Evolutionary conservation across 2,797 vertebrate genomes (phyloP), one percentile per base, ranked within the genome.

Genomic region (Borostomias antarcticus): DNA sequence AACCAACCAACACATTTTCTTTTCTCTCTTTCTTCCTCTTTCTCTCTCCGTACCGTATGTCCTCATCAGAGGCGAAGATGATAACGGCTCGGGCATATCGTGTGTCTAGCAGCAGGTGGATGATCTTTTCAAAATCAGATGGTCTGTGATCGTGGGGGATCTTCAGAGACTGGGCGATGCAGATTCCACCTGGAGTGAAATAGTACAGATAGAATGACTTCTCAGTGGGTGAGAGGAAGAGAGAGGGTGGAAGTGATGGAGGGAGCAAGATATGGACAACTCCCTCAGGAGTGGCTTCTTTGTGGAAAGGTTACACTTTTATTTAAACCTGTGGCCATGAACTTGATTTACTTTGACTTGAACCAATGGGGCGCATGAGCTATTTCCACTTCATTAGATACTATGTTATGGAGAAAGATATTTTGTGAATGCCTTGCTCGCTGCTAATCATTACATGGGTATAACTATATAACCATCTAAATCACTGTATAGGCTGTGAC

Each of bases 161-260:
- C 89, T 95, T 97, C 89, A 98, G 90, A 0, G 96, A 98, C 91
- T 98, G 96, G 64, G 97, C 96, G 23, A 99, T 97, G 79, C 97
- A 99, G 87, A 98, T 94, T 68, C 95, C 95, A 81, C 95, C 97
- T 99, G 89, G 61, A 66, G 60, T 70, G 11, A 21, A 35, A 17
- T 15, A 45, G 40, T 13, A 5, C 40, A 45, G 17, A 45, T 5
- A 45, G 15, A 45, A 45, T n/a, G 15, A 45, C 13, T 40, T 58
- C 33, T 45, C 50, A 26, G 25, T 21, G 11, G 50, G 25, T 17
- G 9, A 19, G 10, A 58, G 10, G 21, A 15, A 19, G 10, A 58
- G 10, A 19, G 30, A 58, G 8, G n/a, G 11, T 8, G n/a, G 23
- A 32, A n/a, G 8, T 3, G 26, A 29, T 29, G 9, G 47, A 11